These are phyloP conservation scores for Lerista edwardsae DNA, from an alignment of 2,797 vertebrate genomes.

Conservation along the genomic window DNA sequence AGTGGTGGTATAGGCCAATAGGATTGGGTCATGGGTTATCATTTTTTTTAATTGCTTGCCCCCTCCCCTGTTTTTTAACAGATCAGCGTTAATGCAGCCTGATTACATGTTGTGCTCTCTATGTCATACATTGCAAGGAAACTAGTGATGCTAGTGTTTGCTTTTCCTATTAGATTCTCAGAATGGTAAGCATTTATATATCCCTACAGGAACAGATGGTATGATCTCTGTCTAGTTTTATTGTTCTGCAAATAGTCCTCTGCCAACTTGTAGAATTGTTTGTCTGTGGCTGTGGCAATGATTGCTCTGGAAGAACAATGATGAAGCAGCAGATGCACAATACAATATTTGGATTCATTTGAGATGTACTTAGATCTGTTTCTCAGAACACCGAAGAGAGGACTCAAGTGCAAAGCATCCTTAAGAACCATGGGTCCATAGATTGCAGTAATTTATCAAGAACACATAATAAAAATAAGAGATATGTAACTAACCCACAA, in stretches of 20 bases:
- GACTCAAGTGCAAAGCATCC: conserved; percentile 4
- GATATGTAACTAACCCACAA: conserved; percentile 23
- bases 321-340: conserved; percentile 12
- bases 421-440: not conserved
- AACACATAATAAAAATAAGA: conserved; percentile 16
- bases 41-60: not conserved
- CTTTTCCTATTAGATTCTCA: conserved; percentile 18
- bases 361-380: not conserved
- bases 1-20: too few species aligned
- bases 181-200: not conserved
- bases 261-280: conserved; percentile 19
- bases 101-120: not conserved
- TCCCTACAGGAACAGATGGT: conserved; percentile 30
- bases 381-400: not conserved
- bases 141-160: conserved; percentile 31
- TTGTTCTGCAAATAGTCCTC: conserved; percentile 5
- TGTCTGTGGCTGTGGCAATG: not conserved
- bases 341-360: not conserved
- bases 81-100: not conserved
- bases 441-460: not conserved
- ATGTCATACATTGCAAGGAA: conserved; percentile 31
- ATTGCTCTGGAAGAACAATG: conserved; percentile 16
- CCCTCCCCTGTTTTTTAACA: not conserved
- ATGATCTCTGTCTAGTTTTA: conserved; percentile 15
- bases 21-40: too few species aligned